Base-by-base conservation (phyloP, 2,113 vertebrate genomes). In the Tychaedon coryphoeus region DNA sequence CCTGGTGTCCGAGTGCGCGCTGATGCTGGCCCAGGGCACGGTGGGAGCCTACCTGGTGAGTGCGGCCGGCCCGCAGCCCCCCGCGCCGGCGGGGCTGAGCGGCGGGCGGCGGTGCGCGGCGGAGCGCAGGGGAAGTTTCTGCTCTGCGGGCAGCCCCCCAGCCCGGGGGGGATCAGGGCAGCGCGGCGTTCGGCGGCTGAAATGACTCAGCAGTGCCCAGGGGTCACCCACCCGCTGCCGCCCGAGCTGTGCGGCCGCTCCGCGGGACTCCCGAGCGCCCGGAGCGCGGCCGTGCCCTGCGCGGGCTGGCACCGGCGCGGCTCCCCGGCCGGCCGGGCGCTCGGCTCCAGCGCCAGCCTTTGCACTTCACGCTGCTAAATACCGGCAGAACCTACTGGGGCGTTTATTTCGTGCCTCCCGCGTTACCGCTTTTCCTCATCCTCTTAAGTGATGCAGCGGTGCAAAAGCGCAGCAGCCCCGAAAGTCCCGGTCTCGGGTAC, bases 1-100 rank as follows among this genome's bases (percentile, higher is more conserved):
- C 97, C 96, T 99, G 95, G 98, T 99, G 91, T 98, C 99, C 92
- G 99, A 99, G 98, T 99, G 99, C 96, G 99, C 99, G 25, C 98
- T 99, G 94, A 99, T 99, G 99, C 96, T 99, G 98, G 99, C 99
- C 31, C 99, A 99, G 97, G 99, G 99, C 96, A 99, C 99, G 29
- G 99, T 99, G 74, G 99, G 99, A 95, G 99, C 99, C 29, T 99
- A 99, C 98, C 98, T 99, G 99, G 99, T 99, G 97, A 99, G 99
- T 98, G 47, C 51, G 40, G 40, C 47, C 36, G 66, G 67, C 40
- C 43, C 50, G 72, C 22, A 79, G 67, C 28, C 58, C 58, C 48
- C 42, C 42, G 57, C 51, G 56, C 82, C 80, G 20, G 38, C 66
- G 61, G 38, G n/a, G 60, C 34, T 70, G 38, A 47, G 70, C 43